Evolutionary conservation across 2,113 vertebrate species (phyloP), one percentile per base, ranked within the genome.

Genomic region (Neotoma lepida): DNA sequence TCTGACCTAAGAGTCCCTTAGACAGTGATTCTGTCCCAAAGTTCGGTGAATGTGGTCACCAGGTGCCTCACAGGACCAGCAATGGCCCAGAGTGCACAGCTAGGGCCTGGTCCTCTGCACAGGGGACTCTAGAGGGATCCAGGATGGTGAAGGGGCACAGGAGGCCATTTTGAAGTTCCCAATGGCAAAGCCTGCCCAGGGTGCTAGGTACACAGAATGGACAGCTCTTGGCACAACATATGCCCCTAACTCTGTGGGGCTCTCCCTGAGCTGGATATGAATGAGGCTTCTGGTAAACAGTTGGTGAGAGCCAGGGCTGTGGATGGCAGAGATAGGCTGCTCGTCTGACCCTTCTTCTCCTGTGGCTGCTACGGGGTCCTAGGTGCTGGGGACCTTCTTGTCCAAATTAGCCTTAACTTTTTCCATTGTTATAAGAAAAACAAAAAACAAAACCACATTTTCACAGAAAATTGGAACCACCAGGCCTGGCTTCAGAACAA

Each of bases 151-250:
- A 26, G 64, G 4, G 66, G 46, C 58, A 86, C 46, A 90, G 77
- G 80, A 85, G 78, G 85, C 58, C 33, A 9, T 77, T 90, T 46
- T 95, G 93, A 96, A 95, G 88, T 54, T 54, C 64, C 51, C 20
- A 24, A 56, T 13, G 1, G 58, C n/a, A 64, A 68, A 66, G 4
- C 44, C 70, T 61, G 39, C 77, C 63, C 26, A 22, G 86, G 39
- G 73, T 6, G 30, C 41, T 63, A 1, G 5, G 30, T 20, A 7
- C 54, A 41, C 49, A 61, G 90, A 64, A 96, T 82, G 93, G 94
- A 94, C 91, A 94, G 95, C 56, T 81, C 92, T 77, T 88, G 28
- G 81, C 51, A 85, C 88, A 88, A 71, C 84, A 51, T 2, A 28
- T 20, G 39, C n/a, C 44, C 28, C 88, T n/a, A n/a, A 46, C 49